A percentile compares a stretch with the other conserved stretches of the same genome.
Evolutionary conservation across 2,113 vertebrate genomes (phyloP).

Genomic region (Dipodomys spectabilis): DNA sequence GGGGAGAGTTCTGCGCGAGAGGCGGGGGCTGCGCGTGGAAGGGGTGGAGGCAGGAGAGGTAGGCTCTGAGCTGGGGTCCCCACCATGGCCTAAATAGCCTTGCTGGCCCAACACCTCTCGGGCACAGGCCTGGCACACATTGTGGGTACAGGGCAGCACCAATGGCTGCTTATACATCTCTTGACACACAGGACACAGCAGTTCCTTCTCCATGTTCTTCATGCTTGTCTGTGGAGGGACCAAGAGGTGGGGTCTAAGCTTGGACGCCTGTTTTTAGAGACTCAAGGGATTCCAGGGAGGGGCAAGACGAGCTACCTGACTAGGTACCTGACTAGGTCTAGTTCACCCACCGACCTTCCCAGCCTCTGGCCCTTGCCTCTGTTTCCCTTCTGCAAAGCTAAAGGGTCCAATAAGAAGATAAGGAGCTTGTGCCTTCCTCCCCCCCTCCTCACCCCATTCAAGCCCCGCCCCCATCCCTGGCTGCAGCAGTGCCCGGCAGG

Average conservation of each 20-base stretch:
- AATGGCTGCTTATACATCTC: constrained; percentile 98
- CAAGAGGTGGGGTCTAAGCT: constrained; percentile 49
- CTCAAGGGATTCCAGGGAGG: neutral
- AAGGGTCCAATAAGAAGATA: neutral
- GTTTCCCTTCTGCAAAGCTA: neutral
- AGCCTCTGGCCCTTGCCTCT: neutral
- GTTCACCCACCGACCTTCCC: neutral
- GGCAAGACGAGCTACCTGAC: neutral
- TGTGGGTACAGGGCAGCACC: constrained; percentile 95
- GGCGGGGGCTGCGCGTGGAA: constrained; percentile 93
- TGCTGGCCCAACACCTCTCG: constrained; percentile 95
- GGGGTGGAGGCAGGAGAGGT: constrained; percentile 95
- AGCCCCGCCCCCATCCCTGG: neutral
- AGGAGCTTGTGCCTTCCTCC: neutral
- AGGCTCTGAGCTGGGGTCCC: constrained; percentile 92
- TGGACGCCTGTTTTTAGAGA: neutral
- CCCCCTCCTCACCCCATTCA: neutral
- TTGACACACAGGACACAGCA: constrained; percentile 95
- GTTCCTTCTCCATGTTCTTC: constrained; percentile 97
- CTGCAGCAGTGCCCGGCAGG: neutral
- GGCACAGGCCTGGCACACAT: constrained; percentile 95
- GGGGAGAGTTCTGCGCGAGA: constrained; percentile 89
- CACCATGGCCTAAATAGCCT: constrained; percentile 90
- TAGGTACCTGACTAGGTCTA: neutral
- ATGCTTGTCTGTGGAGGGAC: constrained; percentile 93